A percentile compares a stretch with the other conserved stretches of the same genome.
Evolutionary conservation across 2,797 vertebrate species (phyloP).

Genomic region (Halcyon chelicuti): DNA sequence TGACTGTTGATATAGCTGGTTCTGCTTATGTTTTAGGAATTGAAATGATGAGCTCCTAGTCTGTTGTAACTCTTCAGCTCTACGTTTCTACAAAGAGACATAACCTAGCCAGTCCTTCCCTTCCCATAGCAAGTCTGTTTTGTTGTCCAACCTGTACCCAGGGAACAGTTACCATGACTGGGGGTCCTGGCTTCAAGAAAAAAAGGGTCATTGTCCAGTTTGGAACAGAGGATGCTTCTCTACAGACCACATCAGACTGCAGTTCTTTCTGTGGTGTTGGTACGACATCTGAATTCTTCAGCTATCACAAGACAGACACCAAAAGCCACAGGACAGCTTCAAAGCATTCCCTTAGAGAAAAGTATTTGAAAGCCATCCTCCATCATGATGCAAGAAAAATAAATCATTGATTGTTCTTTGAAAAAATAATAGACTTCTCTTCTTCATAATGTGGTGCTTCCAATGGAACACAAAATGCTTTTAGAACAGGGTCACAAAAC

Average conservation of each 20-base stretch:
- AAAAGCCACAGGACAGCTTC: neutral
- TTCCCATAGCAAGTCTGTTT: neutral
- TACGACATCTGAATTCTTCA: neutral
- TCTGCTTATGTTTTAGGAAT: neutral
- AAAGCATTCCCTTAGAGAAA: neutral
- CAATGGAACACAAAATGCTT: neutral
- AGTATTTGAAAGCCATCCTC: neutral
- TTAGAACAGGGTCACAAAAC: neutral
- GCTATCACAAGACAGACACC: neutral
- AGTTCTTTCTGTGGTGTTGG: neutral
- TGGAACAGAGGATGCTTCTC: neutral
- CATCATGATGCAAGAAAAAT: neutral
- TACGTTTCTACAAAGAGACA: neutral
- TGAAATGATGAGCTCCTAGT: neutral
- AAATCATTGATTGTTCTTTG: neutral
- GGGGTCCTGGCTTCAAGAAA: neutral
- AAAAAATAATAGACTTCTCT: neutral
- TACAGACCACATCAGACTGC: neutral
- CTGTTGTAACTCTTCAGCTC: neutral
- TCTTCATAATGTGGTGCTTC: neutral
- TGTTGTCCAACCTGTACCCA: neutral
- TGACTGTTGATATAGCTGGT: neutral
- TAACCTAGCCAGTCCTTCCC: neutral
- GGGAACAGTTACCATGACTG: neutral
- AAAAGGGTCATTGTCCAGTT: neutral